Evolutionary conservation across 2,888 invertebrate species (phyloP), one percentile per base, ranked within the genome.

Genomic region (Clistopyga incitator): DNA sequence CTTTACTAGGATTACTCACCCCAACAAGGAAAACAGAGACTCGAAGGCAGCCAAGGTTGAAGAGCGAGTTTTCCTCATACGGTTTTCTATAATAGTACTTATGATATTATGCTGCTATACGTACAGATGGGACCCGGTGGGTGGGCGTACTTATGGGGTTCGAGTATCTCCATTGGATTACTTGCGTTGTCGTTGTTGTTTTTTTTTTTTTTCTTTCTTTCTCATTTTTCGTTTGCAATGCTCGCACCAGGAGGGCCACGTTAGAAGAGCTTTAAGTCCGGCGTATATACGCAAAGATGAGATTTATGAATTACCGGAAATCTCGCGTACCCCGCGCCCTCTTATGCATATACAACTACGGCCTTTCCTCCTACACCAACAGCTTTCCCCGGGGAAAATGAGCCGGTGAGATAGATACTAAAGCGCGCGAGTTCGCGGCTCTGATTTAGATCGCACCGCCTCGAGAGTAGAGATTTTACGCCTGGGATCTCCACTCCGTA

Each of bases 241-340:
- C 25, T 56, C 25, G 18, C 56, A 4, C 47, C 68, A 59, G 29
- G 59, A 25, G 23, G 13, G 68, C 45, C 50, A 38, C 50, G 71
- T 71, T 76, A 65, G 67, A 76, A 45, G 70, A 84, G 77, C 64
- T 75, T 81, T 38, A 65, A 84, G 56, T 78, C 45, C 71, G 68
- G 77, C 81, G 70, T 78, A 70, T 71, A 75, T 45, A 52, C 50
- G 78, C 78, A 23, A 67, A 81, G 78, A 78, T 75, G 75, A 81
- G 78, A 84, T 84, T 81, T 84, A 84, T 81, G 81, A 81, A 81
- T 84, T 75, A 84, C 75, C 75, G 65, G 84, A 78, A 78, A 84
- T 84, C 78, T 81, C 72, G 59, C 61, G 47, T 52, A 67, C 54
- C 72, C 61, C 29, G 15, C 67, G 23, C 64, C 25, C 77, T 23